Evolutionary conservation across 1,140 invertebrate species (phyloP), one percentile per base, ranked within the genome.

Genomic region (Neodiprion lecontei): DNA sequence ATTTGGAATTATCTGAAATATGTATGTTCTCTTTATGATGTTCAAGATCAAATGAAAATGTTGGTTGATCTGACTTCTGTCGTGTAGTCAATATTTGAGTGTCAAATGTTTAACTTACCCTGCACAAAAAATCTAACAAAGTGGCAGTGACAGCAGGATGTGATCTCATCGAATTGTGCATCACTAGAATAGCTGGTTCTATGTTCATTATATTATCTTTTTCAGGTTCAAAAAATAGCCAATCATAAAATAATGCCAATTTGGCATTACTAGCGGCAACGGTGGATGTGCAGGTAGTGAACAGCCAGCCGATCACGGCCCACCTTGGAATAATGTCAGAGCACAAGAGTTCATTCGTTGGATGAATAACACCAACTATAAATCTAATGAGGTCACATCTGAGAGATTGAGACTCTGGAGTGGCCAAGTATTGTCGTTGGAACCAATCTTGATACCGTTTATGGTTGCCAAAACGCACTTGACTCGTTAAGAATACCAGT

Each of bases 201-300:
- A 99, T 98, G 86, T 99, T 98, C 98, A 99, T 99, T 76, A 99
- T 99, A 85, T 98, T 99, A 87, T 99, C 98, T 87, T 96, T 96
- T 72, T 96, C 94, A 48, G 95, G 92, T 84, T 99, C 97, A 88
- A 96, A 99, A 86, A 98, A 97, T 7, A 99, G 89, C 98, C 98
- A 99, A 89, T 99, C 98, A 88, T 98, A 99, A 87, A 99, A 99
- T 11, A 99, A 88, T 9, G 97, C 96, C 65, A 99, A 87, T 89
- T 99, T 99, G 21, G 96, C 96, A 91, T 98, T 98, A 67, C 97
- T 95, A 28, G 96, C 95, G 28, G 97, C 97, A 47, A 98, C 96
- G 82, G 94, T 95, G 75, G 96, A 97, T 28, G 97, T 98, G 86
- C 97, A 99, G 21, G 97, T 98, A 21, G 97, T 98, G 28, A 99